phyloP scores from a whole-genome alignment of 2,888 invertebrate species.

The Agonopterix subpropinquella region DNA sequence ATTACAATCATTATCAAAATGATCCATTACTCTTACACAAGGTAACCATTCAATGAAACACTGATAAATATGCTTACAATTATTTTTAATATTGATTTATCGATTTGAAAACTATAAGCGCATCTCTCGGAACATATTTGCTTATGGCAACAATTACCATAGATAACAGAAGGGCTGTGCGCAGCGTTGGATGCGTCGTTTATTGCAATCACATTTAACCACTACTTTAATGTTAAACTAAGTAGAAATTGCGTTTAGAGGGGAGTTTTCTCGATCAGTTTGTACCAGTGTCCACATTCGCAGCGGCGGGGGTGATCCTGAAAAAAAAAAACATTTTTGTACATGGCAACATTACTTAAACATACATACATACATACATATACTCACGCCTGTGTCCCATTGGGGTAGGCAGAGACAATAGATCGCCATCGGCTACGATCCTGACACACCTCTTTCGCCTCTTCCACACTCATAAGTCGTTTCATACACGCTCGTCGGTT shows the following conservation, averaged over 20 bases:
- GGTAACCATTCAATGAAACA: conserved; percentile 43
- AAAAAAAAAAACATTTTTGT: conserved; percentile 18
- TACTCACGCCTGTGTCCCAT: too few species aligned
- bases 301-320: conserved; percentile 93
- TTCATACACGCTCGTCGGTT: too few species aligned
- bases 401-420: too few species aligned
- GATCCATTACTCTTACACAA: conserved; percentile 1
- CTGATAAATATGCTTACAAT: conserved; percentile 54
- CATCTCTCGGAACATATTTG: conserved; percentile 27
- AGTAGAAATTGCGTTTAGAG: conserved; percentile 72
- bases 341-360: not conserved
- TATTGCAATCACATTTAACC: conserved; percentile 38
- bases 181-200: conserved; percentile 39
- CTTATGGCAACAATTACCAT: conserved; percentile 39
- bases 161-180: conserved; percentile 28
- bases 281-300: conserved; percentile 98
- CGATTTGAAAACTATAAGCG: conserved; percentile 31
- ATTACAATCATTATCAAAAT: conserved; percentile 6
- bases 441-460: too few species aligned
- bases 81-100: conserved; percentile 47
- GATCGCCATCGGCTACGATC: too few species aligned
- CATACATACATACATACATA: too few species aligned
- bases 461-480: too few species aligned
- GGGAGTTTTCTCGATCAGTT: conserved; percentile 86
- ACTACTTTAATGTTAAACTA: conserved; percentile 55